Conservation (phyloP, 2,888 invertebrate species). For the Fabriciana adippe region DNA sequence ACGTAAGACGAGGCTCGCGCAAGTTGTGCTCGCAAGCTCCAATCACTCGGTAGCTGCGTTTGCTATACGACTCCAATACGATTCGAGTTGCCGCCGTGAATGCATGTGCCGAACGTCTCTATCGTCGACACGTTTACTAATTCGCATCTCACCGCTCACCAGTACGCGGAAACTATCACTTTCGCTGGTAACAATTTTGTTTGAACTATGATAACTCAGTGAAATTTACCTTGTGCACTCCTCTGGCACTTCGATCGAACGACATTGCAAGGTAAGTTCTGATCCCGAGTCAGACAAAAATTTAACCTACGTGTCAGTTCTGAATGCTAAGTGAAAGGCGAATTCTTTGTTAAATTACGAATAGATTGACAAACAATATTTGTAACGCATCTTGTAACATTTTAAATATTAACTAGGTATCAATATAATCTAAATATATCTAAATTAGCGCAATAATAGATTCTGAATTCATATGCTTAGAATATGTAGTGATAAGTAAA, state of each 20-base stretch:
- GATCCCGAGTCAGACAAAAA: constrained; percentile 59
- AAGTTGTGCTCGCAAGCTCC: constrained; percentile 31
- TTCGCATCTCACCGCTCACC: constrained; percentile 47
- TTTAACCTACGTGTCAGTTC: constrained; percentile 76
- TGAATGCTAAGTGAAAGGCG: constrained; percentile 78
- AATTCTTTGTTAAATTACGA: constrained; percentile 73
- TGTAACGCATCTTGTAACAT: constrained; percentile 44
- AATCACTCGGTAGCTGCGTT: constrained; percentile 26
- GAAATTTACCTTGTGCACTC: constrained; percentile 59
- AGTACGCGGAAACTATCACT: constrained; percentile 64
- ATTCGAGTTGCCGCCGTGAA: constrained; percentile 60
- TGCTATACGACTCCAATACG: constrained; percentile 39
- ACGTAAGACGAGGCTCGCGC: constrained; percentile 34
- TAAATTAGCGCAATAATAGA: not conserved
- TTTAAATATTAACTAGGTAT: not conserved
- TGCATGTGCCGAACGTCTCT: constrained; percentile 57
- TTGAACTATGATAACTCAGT: constrained; percentile 62
- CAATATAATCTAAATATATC: not conserved
- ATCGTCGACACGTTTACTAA: constrained; percentile 54
- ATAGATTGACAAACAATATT: constrained; percentile 56
- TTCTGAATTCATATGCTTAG: too few species aligned
- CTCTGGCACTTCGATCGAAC: constrained; percentile 51
- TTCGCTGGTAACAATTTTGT: constrained; percentile 57
- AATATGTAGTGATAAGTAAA: too few species aligned
- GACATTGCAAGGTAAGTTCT: constrained; percentile 62